Conservation (phyloP, 1,140 invertebrate genomes). For the Nylanderia fulva region DNA sequence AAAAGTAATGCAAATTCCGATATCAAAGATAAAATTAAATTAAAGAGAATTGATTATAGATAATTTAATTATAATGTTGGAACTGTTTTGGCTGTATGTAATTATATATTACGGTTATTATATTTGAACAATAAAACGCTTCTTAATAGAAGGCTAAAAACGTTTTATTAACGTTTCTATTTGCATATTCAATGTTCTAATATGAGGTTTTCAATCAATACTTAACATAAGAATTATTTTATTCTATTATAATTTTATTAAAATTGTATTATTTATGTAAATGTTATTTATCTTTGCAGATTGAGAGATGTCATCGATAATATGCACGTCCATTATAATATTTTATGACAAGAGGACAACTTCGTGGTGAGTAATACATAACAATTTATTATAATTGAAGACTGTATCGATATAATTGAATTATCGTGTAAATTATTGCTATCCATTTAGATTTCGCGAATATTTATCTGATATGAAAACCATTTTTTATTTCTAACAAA, state of each 20-base stretch:
- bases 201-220: not conserved
- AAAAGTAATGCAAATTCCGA: constrained; percentile 16
- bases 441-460: not conserved
- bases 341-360: not conserved
- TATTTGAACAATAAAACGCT: constrained; percentile 1
- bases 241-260: no score
- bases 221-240: no score
- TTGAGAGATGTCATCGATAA: not conserved
- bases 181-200: not conserved
- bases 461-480: not conserved
- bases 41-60: constrained; percentile 18
- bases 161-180: not conserved
- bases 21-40: constrained; percentile 7
- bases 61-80: not conserved
- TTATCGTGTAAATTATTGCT: not conserved
- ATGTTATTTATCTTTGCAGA: not conserved
- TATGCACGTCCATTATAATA: not conserved
- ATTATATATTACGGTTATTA: not conserved
- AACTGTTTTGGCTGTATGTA: not conserved
- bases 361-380: not conserved
- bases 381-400: not conserved
- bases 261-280: no score
- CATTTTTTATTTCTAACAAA: not conserved
- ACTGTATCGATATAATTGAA: not conserved
- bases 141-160: not conserved